These are phyloP conservation scores for Aegotheles bennettii DNA, from an alignment of 2,113 vertebrate genomes.

Conservation along the genomic window DNA sequence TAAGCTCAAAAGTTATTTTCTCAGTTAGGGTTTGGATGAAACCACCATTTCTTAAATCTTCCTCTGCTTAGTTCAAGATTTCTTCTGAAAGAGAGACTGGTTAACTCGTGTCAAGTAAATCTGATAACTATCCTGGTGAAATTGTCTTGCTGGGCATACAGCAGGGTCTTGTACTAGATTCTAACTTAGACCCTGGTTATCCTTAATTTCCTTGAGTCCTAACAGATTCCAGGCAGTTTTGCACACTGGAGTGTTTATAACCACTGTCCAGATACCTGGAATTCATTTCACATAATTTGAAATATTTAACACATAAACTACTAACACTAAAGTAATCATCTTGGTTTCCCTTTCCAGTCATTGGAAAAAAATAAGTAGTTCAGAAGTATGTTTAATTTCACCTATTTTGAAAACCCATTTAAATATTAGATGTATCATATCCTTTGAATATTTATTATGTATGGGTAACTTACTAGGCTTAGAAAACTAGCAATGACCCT, in stretches of 20 bases:
- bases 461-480: background rate
- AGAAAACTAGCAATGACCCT: background rate
- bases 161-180: background rate
- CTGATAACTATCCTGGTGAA: background rate
- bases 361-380: background rate
- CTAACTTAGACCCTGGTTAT: background rate
- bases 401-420: background rate
- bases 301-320: background rate
- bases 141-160: background rate
- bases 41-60: background rate
- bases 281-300: background rate
- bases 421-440: background rate
- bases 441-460: background rate
- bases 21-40: background rate
- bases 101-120: background rate
- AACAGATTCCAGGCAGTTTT: background rate
- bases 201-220: background rate
- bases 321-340: background rate
- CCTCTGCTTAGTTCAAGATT: background rate
- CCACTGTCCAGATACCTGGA: background rate
- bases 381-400: background rate
- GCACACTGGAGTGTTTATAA: background rate
- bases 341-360: background rate
- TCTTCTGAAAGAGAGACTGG: background rate
- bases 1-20: background rate